Conservation (phyloP, 2,113 vertebrate genomes). For the Gnathonemus echidnorhynchus region DNA sequence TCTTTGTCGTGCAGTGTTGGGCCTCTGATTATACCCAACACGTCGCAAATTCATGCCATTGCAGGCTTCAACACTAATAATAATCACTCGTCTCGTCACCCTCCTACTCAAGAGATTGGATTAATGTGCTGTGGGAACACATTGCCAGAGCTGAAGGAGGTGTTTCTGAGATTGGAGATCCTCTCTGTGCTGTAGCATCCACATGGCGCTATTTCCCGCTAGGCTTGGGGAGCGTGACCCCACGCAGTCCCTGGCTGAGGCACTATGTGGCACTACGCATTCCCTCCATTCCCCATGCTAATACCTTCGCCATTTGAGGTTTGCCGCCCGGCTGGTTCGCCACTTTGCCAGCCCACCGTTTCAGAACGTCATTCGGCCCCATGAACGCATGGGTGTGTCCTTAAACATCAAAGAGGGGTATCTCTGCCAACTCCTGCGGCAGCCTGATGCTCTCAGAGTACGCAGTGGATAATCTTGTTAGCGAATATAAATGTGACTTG, state of each 20-base stretch:
- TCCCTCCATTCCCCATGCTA: background rate
- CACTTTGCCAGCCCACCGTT: background rate
- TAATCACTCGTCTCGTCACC: conserved; percentile 26
- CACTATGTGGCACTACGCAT: background rate
- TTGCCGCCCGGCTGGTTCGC: background rate
- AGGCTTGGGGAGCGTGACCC: background rate
- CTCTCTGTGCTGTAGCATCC: background rate
- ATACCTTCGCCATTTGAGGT: background rate
- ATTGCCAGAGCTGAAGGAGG: background rate
- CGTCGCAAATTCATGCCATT: conserved; percentile 12
- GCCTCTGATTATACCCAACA: background rate
- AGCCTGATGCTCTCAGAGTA: background rate
- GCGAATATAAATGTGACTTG: background rate
- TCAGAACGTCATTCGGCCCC: background rate
- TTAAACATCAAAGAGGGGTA: background rate
- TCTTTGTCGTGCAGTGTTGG: background rate
- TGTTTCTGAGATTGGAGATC: background rate
- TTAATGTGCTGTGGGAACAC: conserved; percentile 20
- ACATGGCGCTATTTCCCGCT: background rate
- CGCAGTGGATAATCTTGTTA: background rate
- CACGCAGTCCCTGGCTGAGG: background rate
- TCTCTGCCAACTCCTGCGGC: background rate
- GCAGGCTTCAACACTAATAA: conserved; percentile 16
- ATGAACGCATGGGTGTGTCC: background rate
- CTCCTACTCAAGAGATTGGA: conserved; percentile 13